Evolutionary conservation across 2,797 vertebrate species (phyloP), one percentile per base, ranked within the genome.

Genomic region (Antennarius maculatus): DNA sequence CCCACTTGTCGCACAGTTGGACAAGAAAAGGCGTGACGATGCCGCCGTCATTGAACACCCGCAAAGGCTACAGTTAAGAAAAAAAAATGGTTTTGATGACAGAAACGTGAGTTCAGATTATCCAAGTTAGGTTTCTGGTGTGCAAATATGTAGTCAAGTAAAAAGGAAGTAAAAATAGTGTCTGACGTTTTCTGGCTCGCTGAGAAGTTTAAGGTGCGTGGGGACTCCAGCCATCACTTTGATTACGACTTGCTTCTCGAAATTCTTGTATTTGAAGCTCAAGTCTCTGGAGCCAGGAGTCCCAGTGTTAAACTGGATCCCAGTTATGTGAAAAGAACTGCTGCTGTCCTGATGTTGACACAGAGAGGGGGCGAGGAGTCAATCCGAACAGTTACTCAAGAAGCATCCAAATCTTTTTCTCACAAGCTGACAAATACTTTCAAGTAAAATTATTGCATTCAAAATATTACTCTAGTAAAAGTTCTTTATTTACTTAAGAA

Each of bases 1-100:
- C 94, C 95, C 96, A 98, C 18, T 92, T 74, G 81, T 98, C 97
- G 83, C 88, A 95, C 46, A 98, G 77, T 50, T 98, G 96, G 64
- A 97, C 27, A 45, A 90, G 3, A 66, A 98, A 92, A 0, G 94
- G 91, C 4, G 57, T 92, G 59, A 90, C 60, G 74, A 97, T 80
- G 57, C 92, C 84, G 39, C 90, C 90, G 45, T 92, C 95, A 65
- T 95, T 98, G 61, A 96, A 86, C 56, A 97, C 90, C 74, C 93
- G 86, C 77, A 98, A 39, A 55, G 92, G 89, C 97, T 99, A 42
- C n/a, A 73, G 82, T 61, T 5, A 29, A 59, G 29, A 14, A 46
- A 13, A 39, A 37, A 39, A 39, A 39, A 3, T 1, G 7, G 7
- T 39, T 39, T 39, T 5, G 2, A 39, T 39, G 10, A 39, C 7